Base-by-base conservation (phyloP, 2,113 vertebrate genomes). In the Aphyosemion australe region DNA sequence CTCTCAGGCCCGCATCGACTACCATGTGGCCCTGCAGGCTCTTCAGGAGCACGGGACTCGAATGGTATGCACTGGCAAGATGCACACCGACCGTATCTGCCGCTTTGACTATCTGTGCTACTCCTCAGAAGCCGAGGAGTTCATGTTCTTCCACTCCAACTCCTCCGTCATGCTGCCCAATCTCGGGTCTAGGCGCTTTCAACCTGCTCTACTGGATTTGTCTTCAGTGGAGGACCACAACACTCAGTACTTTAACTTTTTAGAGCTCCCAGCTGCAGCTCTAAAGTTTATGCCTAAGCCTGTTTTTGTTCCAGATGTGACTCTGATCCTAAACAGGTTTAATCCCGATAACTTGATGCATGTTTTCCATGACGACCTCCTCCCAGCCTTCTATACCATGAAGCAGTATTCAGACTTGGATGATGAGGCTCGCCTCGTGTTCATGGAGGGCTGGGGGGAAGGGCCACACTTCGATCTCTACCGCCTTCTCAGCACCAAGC, bases 311-410 rank as follows among this genome's bases (percentile, higher is more conserved):
- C 96, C 97, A 0, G 97, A 99, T 1, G 95, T 96, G 79, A 94
- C 96, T 0, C 92, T 99, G 39, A 96, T 99, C 10, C 63, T 94
- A 37, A 99, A 99, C 86, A 92, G 97, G 69, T 99, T 99, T 88
- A 99, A 99, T 78, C 96, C 97, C 0, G 97, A 99, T 86, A 99
- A 99, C 89, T 85, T 99, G 62, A 99, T 99, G 97, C 97, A 99
- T 0, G 92, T 99, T 42, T 98, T 99, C 85, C 97, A 99, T 0
- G 97, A 99, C 0, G 97, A 99, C 84, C 92, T 99, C 16, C 93
- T 99, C 46, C 97, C 97, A 0, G 93, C 95, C 62, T 99, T 94
- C 84, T 99, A 97, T 69, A 99, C 97, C 21, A 95, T 99, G 94
- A 94, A 92, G 49, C 97, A 98, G 90, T 97, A 96, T 80, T 94